Evolutionary conservation across 2,113 vertebrate genomes (phyloP).

Genomic region (Burhinus oedicnemus): DNA sequence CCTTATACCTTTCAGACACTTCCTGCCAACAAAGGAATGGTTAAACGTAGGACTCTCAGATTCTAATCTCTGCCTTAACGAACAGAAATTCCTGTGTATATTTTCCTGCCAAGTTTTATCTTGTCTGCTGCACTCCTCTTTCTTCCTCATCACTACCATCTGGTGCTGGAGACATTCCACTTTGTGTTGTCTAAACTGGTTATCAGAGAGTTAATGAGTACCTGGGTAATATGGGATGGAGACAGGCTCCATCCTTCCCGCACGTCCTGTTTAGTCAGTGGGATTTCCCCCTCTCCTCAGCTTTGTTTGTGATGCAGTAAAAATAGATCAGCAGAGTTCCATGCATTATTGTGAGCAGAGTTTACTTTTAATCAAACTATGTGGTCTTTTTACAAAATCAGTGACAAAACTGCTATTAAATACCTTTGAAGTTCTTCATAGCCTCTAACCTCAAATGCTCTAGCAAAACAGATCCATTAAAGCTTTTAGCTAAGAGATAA

Average conservation of each 20-base stretch:
- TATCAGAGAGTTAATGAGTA: constrained; percentile 62
- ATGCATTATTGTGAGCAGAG: not conserved
- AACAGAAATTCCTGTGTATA: constrained; percentile 31
- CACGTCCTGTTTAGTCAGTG: constrained; percentile 32
- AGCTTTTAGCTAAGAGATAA: constrained; percentile 17
- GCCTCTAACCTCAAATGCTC: constrained; percentile 27
- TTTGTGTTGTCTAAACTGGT: constrained; percentile 47
- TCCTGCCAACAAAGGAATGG: constrained; percentile 10
- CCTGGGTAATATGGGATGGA: constrained; percentile 5
- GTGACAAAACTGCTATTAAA: not conserved
- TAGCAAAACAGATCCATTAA: constrained; percentile 4
- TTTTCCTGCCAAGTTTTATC: constrained; percentile 57
- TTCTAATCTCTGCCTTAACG: constrained; percentile 30
- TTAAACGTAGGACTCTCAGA: constrained; percentile 12
- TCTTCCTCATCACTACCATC: constrained; percentile 50
- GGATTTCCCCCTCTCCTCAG: constrained; percentile 37
- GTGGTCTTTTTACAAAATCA: constrained; percentile 23
- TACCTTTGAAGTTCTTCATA: constrained; percentile 39
- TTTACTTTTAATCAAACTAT: constrained; percentile 48
- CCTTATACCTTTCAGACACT: not conserved
- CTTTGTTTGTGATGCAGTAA: constrained; percentile 52
- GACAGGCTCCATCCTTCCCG: not conserved
- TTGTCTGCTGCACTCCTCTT: constrained; percentile 23
- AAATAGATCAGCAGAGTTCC: constrained; percentile 32
- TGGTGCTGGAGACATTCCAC: constrained; percentile 42